Percentiles rank a stretch among this genome's conserved stretches.
These are phyloP conservation scores for Polypterus senegalus DNA, from an alignment of 2,113 vertebrate genomes.

Conservation along the genomic window DNA sequence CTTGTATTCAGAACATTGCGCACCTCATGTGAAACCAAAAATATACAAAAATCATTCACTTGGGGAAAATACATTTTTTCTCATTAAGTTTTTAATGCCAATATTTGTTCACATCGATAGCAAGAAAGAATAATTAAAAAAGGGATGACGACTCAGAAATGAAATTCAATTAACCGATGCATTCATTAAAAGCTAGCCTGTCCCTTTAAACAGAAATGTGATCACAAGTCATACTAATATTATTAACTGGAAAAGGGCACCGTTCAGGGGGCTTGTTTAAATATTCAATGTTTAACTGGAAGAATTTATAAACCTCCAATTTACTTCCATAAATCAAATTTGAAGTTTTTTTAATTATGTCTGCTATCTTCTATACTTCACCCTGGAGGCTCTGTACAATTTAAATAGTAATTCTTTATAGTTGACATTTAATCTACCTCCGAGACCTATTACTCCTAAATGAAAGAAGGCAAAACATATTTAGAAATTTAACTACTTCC, in stretches of 20 bases:
- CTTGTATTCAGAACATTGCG: no score
- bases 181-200: neutral
- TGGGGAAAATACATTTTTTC: neutral
- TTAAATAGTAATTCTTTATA: conserved; percentile 10
- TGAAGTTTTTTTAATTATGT: conserved; percentile 1
- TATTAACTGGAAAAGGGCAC: neutral
- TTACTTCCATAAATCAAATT: conserved; percentile 14
- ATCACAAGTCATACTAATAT: neutral
- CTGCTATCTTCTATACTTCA: conserved; percentile 12
- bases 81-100: conserved; percentile 1
- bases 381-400: neutral
- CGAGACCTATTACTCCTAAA: conserved; percentile 2
- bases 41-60: no score
- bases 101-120: neutral
- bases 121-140: neutral
- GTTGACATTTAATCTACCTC: neutral
- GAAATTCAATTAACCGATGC: conserved; percentile 1
- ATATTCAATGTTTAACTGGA: conserved; percentile 7
- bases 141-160: neutral
- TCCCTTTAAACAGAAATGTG: neutral
- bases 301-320: conserved; percentile 8
- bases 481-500: neutral
- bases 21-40: no score
- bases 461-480: neutral
- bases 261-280: conserved; percentile 6